Percentiles rank a stretch among this genome's conserved stretches.
phyloP scores from a whole-genome alignment of 2,888 invertebrate genomes.

The Cheiracanthium punctorium region DNA sequence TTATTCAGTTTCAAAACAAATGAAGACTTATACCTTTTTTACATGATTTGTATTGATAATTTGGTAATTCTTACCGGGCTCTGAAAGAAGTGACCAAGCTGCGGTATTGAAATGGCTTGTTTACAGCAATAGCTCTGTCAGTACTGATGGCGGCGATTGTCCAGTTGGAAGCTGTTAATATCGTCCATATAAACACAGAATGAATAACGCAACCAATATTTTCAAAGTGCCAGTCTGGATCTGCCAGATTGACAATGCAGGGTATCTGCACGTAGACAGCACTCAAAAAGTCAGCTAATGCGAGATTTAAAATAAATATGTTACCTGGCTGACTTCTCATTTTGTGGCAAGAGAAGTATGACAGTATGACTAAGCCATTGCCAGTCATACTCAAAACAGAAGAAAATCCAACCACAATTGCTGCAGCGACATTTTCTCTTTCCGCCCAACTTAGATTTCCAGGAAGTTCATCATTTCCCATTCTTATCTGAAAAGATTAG shows the following conservation, averaged over 20 bases:
- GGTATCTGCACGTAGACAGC: constrained; percentile 36
- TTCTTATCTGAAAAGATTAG: no score
- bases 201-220: constrained; percentile 8
- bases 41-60: no score
- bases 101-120: constrained; percentile 34
- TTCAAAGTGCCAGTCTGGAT: neutral
- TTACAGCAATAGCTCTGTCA: constrained; percentile 43
- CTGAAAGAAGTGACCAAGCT: constrained; percentile 21
- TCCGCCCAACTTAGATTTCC: no score
- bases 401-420: neutral
- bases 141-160: constrained; percentile 43
- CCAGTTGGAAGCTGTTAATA: constrained; percentile 25
- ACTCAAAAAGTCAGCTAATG: constrained; percentile 28
- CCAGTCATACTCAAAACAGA: constrained; percentile 15
- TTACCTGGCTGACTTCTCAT: constrained; percentile 28
- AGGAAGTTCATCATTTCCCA: no score
- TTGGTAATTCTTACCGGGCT: neutral
- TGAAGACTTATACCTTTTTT: no score
- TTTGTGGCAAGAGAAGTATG: constrained; percentile 9
- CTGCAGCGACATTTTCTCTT: neutral
- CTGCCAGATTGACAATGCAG: neutral
- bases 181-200: constrained; percentile 13
- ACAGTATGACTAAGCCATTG: constrained; percentile 35
- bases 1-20: no score
- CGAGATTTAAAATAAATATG: constrained; percentile 28